Evolutionary conservation across 2,797 vertebrate genomes (phyloP).

Genomic region (Cottoperca gobio): DNA sequence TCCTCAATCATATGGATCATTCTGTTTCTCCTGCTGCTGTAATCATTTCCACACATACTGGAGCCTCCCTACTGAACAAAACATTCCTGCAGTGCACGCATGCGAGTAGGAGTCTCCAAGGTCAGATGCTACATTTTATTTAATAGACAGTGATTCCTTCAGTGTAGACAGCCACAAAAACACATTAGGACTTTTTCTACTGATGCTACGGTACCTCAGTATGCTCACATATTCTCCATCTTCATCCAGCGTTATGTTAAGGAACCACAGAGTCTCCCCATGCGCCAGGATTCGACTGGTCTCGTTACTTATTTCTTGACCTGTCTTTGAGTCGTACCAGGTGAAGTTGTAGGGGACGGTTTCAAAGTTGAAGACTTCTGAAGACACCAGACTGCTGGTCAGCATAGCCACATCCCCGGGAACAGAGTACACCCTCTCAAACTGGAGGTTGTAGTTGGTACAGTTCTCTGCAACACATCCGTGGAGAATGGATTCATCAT

Average conservation of each 20-base stretch:
- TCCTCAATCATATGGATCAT: too few relatives aligned
- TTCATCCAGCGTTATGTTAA: slow-evolving; percentile 56
- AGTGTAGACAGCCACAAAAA: background rate
- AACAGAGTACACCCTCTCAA: slow-evolving; percentile 66
- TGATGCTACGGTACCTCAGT: slow-evolving; percentile 66
- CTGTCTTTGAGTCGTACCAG: slow-evolving; percentile 67
- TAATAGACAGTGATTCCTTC: background rate
- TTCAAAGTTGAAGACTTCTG: slow-evolving; percentile 41
- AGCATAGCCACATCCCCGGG: slow-evolving; percentile 76
- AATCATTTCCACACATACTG: too few relatives aligned
- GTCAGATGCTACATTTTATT: background rate
- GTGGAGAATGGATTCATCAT: background rate
- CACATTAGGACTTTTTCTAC: background rate
- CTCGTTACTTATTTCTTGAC: slow-evolving; percentile 46
- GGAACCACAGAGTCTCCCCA: slow-evolving; percentile 72
- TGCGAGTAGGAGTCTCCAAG: too few relatives aligned
- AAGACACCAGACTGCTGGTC: slow-evolving; percentile 65
- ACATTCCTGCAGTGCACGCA: too few relatives aligned
- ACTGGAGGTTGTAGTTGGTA: slow-evolving; percentile 41
- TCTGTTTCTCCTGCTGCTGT: too few relatives aligned
- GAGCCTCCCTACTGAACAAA: too few relatives aligned
- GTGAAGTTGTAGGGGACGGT: slow-evolving; percentile 63
- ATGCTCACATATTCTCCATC: slow-evolving; percentile 66
- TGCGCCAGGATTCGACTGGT: slow-evolving; percentile 46
- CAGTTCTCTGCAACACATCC: slow-evolving; percentile 69